Conservation (phyloP, 2,888 invertebrate species). For the Perdita meconis region DNA sequence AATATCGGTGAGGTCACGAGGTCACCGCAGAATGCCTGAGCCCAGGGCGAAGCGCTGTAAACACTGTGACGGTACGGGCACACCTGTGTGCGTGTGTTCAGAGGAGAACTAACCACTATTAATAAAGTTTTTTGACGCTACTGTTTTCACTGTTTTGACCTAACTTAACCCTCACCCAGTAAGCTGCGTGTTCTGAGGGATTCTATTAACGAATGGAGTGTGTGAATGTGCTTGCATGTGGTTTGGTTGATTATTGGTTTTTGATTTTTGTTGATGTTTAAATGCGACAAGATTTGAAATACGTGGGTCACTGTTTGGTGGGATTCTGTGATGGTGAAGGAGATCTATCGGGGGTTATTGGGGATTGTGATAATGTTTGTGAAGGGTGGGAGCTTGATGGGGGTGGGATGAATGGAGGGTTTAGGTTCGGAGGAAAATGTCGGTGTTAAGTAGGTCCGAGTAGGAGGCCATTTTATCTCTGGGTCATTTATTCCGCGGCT, state of each 20-base stretch:
- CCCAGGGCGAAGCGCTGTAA: constrained; percentile 96
- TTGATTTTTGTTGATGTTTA: neutral
- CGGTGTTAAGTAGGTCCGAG: constrained; percentile 77
- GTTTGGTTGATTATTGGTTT: neutral
- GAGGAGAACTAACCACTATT: constrained; percentile 39
- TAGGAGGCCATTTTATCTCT: constrained; percentile 80
- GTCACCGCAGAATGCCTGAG: constrained; percentile 86
- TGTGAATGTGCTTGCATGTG: neutral
- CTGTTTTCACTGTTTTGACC: neutral
- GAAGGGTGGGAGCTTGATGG: too few relatives aligned
- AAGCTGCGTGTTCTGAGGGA: neutral
- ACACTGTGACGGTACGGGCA: constrained; percentile 93
- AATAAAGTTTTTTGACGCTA: constrained; percentile 54
- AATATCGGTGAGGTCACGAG: constrained; percentile 83
- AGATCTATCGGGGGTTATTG: too few relatives aligned
- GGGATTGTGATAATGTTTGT: too few relatives aligned
- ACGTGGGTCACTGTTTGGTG: too few relatives aligned
- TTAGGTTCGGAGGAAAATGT: constrained; percentile 74
- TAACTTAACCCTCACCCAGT: neutral
- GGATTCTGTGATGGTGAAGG: too few relatives aligned
- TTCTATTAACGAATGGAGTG: neutral
- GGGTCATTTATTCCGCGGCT: constrained; percentile 80
- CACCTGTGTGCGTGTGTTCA: constrained; percentile 36
- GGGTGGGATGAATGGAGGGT: too few relatives aligned
- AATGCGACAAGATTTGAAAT: neutral